These are phyloP conservation scores for Halictus quadricinctus DNA, from an alignment of 2,888 invertebrate genomes.

Conservation along the genomic window DNA sequence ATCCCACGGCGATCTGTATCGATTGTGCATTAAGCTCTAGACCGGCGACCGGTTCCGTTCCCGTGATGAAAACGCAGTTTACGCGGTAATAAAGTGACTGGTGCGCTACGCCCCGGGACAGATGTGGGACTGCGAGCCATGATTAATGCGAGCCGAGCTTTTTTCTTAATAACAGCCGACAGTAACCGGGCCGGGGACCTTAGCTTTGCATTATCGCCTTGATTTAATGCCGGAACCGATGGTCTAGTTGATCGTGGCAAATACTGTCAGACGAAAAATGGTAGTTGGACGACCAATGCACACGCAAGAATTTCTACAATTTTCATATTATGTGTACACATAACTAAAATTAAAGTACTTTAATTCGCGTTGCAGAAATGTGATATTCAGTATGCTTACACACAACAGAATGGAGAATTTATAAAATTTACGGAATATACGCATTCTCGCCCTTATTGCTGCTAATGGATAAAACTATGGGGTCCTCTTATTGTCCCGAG, in stretches of 20 bases:
- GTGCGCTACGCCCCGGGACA: slow-evolving; percentile 16
- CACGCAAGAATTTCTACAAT: too few relatives aligned
- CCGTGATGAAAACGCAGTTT: slow-evolving; percentile 53
- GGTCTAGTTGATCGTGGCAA: background rate
- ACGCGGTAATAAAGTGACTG: slow-evolving; percentile 44
- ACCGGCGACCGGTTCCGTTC: slow-evolving; percentile 1
- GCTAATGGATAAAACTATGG: background rate
- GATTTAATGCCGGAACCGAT: slow-evolving; percentile 5
- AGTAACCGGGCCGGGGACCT: background rate
- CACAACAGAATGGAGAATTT: too few relatives aligned
- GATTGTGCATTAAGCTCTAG: slow-evolving; percentile 55
- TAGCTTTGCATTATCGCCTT: slow-evolving; percentile 24
- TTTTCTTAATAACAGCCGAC: slow-evolving; percentile 40
- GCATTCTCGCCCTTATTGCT: background rate
- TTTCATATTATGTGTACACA: too few relatives aligned
- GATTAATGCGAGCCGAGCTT: slow-evolving; percentile 44
- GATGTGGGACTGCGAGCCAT: slow-evolving; percentile 27
- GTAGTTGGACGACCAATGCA: background rate
- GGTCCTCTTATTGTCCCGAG: background rate
- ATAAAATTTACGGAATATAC: too few relatives aligned
- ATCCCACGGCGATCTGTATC: slow-evolving; percentile 43
- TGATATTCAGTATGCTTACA: background rate
- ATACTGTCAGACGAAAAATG: background rate
- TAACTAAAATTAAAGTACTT: too few relatives aligned
- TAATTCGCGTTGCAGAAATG: background rate